Conservation (phyloP, 2,888 invertebrate species). For the Drosophila aldrichi region DNA sequence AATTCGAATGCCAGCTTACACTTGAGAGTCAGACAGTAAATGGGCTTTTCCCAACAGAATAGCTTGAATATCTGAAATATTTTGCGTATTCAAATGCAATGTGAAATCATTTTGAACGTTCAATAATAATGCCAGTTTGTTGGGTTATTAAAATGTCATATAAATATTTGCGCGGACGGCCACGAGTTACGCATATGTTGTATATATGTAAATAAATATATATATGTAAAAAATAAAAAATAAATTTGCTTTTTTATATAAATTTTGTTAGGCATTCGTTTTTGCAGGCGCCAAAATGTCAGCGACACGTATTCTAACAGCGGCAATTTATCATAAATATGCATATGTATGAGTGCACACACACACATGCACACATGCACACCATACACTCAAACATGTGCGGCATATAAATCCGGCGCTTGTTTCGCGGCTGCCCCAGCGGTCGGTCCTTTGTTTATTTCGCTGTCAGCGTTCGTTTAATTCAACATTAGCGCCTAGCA, state of each 20-base stretch:
- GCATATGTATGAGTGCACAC: constrained; percentile 6
- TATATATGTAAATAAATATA: neutral
- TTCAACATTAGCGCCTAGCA: constrained; percentile 79
- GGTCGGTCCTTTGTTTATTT: constrained; percentile 68
- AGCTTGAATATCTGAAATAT: constrained; percentile 12
- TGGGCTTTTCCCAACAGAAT: constrained; percentile 55
- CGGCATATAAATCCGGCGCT: constrained; percentile 51
- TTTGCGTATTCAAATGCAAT: constrained; percentile 36
- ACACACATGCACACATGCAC: neutral
- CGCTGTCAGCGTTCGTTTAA: constrained; percentile 79
- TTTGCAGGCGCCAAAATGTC: constrained; percentile 71
- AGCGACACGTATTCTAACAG: constrained; percentile 69
- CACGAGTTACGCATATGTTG: constrained; percentile 18
- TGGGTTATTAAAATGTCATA: constrained; percentile 76
- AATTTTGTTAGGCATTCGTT: constrained; percentile 37
- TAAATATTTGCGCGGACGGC: constrained; percentile 60
- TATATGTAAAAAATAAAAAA: neutral
- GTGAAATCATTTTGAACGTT: constrained; percentile 64
- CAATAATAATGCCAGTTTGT: constrained; percentile 73
- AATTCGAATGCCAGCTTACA: constrained; percentile 66
- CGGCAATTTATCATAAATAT: constrained; percentile 77
- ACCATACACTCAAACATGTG: constrained; percentile 6
- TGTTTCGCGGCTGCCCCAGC: constrained; percentile 35
- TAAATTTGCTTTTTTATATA: neutral
- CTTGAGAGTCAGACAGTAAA: constrained; percentile 61